These are phyloP conservation scores for Ricordea florida DNA, from an alignment of 92 coral and sea anemone species.

Conservation along the genomic window DNA sequence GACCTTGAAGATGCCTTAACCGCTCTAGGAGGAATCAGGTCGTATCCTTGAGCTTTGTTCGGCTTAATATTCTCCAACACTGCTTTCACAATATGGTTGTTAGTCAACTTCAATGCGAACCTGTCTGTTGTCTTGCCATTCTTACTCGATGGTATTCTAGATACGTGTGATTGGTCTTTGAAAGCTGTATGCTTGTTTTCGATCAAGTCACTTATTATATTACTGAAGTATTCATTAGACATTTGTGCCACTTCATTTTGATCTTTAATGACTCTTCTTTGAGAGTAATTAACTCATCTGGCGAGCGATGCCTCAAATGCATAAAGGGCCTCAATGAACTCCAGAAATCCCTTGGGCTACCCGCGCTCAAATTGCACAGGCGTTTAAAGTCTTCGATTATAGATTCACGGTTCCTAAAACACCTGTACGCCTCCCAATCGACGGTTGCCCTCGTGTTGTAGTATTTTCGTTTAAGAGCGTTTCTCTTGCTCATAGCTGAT, in stretches of 20 bases:
- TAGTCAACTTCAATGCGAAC: neutral
- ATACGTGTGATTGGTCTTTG: too few relatives aligned
- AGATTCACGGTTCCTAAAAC: constrained; percentile 6
- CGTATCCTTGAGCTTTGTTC: constrained; percentile 43
- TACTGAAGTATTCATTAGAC: too few relatives aligned
- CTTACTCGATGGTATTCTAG: too few relatives aligned
- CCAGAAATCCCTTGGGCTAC: constrained; percentile 17
- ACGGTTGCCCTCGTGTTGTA: constrained; percentile 25
- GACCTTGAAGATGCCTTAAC: constrained; percentile 27
- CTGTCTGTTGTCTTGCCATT: too few relatives aligned
- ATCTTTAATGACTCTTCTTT: too few relatives aligned
- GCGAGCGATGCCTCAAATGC: constrained; percentile 12
- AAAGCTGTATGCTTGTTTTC: too few relatives aligned
- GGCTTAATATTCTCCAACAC: constrained; percentile 17
- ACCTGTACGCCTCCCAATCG: constrained; percentile 16
- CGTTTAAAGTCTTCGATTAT: constrained; percentile 3
- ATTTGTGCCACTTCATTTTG: too few relatives aligned
- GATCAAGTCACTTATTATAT: too few relatives aligned
- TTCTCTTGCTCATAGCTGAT: constrained; percentile 4
- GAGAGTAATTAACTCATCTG: too few relatives aligned
- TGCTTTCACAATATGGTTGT: neutral
- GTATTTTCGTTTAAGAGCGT: constrained; percentile 24
- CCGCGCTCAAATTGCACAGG: constrained; percentile 10
- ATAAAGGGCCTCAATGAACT: constrained; percentile 14
- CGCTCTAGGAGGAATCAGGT: constrained; percentile 36